Evolutionary conservation across 2,888 invertebrate genomes (phyloP), one percentile per base, ranked within the genome.

Genomic region (Omphaloscelis lunosa): DNA sequence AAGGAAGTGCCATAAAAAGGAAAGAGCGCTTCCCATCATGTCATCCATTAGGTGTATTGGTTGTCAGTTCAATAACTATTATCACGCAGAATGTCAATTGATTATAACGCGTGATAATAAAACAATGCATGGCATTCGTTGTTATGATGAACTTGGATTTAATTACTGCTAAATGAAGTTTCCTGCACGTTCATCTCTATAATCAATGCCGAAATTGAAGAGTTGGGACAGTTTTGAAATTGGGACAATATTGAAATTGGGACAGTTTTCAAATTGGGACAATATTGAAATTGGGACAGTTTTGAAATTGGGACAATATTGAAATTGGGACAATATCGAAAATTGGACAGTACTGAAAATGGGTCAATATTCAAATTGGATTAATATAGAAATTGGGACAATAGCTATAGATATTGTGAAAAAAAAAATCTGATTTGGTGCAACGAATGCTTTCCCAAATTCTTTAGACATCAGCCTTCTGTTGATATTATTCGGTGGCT

Each of bases 1-100:
- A 75, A 85, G 83, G 84, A 86, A 85, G 58, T 63, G 2, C 75
- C 74, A 63, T 82, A 72, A 77, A 83, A 78, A 76, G 75, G 15
- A 75, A 86, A 86, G 65, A 75, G 8, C 12, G 69, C 74, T 79
- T 79, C 83, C 79, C 79, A 74, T 71, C 48, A 7, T 62, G 66
- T 71, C 70, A 69, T 9, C 66, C 34, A 67, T 63, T 45, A 62
- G 20, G 34, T 45, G 34, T 45, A 83, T 84, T 76, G 68, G 71
- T 15, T 41, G 67, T 65, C 71, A 71, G 61, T 80, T 80, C 73
- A 84, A 53, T 72, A n/a, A 23, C 69, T 53, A 78, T 70, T 74
- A 68, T 23, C 17, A 59, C 39, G 51, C 56, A 41, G 66, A 79
- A 79, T 59, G 11, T 20, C 53, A 71, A 80, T 61, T 51, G 20